Evolutionary conservation across 1,140 invertebrate genomes (phyloP).

Genomic region (Drosophila burlai): DNA sequence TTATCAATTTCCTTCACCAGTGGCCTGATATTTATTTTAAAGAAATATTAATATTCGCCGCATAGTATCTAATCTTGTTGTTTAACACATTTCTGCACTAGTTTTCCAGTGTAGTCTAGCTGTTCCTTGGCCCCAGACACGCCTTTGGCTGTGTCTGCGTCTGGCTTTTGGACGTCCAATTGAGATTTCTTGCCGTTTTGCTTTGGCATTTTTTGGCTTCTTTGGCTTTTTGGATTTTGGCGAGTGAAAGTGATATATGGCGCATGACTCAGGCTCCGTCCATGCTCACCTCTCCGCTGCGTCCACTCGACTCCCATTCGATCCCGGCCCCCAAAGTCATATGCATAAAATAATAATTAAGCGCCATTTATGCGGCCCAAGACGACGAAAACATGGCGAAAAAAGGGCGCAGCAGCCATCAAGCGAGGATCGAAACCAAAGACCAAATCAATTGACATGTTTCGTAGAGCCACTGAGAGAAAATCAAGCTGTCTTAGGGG

Average conservation of each 20-base stretch:
- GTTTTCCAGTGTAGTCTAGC: constrained; percentile 1
- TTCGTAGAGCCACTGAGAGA: constrained; percentile 28
- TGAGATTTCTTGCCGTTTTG: constrained; percentile 71
- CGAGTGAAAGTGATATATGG: constrained; percentile 82
- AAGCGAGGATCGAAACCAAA: constrained; percentile 36
- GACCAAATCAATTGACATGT: constrained; percentile 69
- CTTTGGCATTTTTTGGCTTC: constrained; percentile 33
- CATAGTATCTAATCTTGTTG: background rate
- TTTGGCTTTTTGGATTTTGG: constrained; percentile 58
- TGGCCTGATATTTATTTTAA: background rate
- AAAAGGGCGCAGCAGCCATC: constrained; percentile 72
- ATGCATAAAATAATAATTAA: constrained; percentile 82
- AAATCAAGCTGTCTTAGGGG: constrained; percentile 6
- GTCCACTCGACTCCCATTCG: constrained; percentile 1
- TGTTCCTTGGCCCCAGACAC: constrained; percentile 62
- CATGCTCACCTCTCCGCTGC: constrained; percentile 28
- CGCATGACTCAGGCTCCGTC: constrained; percentile 68
- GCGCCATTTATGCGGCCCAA: constrained; percentile 62
- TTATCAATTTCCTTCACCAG: background rate
- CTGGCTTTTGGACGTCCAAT: constrained; percentile 56
- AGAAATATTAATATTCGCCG: no score
- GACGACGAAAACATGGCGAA: constrained; percentile 56
- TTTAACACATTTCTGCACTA: background rate
- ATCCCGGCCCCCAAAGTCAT: constrained; percentile 51
- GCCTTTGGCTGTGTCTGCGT: constrained; percentile 58